Conservation (phyloP, 2,113 vertebrate species). For the Bufo bufo region DNA sequence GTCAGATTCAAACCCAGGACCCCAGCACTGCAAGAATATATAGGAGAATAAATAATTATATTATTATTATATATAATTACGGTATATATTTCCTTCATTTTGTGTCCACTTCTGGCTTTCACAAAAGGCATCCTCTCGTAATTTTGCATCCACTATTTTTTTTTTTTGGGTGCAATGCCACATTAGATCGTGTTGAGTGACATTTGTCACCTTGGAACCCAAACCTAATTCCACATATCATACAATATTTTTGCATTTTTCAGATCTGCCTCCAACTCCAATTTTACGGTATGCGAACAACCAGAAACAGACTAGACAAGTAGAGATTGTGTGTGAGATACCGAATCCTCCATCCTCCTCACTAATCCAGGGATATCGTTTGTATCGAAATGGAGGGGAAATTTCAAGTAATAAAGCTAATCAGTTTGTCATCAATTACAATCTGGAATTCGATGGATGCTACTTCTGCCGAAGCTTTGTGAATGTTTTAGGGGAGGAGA, state of each 20-base stretch:
- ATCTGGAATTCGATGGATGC: constrained; percentile 31
- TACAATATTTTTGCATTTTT: neutral
- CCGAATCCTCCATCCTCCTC: neutral
- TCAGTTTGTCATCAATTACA: neutral
- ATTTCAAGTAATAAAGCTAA: neutral
- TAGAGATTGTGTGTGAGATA: constrained; percentile 37
- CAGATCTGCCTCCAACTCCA: constrained; percentile 35
- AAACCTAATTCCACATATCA: neutral
- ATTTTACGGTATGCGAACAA: neutral
- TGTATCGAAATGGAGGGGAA: constrained; percentile 43
- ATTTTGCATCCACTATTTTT: neutral
- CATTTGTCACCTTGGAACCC: neutral
- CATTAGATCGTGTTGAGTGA: neutral
- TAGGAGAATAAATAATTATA: too few species aligned
- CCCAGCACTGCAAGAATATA: too few species aligned
- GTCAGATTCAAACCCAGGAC: too few species aligned
- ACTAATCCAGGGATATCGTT: constrained; percentile 28
- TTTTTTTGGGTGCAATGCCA: neutral
- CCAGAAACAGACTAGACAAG: neutral
- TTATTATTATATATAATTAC: too few species aligned
- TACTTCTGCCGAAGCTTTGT: constrained; percentile 41
- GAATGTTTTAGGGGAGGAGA: neutral
- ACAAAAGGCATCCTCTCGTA: neutral
- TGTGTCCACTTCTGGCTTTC: too few species aligned
- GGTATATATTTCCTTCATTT: too few species aligned